Conservation (phyloP, 2,797 vertebrate species). For the Eremophila alpestris region DNA sequence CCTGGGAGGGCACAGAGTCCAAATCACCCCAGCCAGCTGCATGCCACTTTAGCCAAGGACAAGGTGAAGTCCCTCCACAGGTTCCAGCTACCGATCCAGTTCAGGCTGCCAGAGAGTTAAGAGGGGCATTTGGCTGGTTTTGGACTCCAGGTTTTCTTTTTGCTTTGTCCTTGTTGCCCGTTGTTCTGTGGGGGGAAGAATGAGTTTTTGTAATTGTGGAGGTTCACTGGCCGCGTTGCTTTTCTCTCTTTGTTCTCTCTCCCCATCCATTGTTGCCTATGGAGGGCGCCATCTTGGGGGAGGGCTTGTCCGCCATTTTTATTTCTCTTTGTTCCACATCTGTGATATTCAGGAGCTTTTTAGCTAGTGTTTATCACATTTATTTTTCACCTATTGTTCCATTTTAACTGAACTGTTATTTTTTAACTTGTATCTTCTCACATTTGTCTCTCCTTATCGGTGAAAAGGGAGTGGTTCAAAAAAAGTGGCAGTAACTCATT, state of each 20-base stretch:
- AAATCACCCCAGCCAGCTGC: background rate
- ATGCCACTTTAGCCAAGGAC: background rate
- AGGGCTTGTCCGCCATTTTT: fast-evolving
- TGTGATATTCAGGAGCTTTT: background rate
- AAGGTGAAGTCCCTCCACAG: background rate
- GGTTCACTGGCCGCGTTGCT: fast-evolving
- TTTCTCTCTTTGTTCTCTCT: background rate
- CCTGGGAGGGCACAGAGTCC: fast-evolving
- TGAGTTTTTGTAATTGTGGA: fast-evolving
- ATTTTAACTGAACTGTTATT: background rate
- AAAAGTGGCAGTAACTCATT: background rate
- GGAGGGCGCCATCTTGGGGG: background rate
- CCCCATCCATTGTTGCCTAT: fast-evolving
- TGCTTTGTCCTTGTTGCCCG: background rate
- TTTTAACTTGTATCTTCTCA: background rate
- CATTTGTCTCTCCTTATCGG: background rate
- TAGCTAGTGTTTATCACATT: background rate
- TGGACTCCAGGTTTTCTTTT: background rate
- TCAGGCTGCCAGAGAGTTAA: background rate
- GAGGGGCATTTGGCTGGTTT: background rate
- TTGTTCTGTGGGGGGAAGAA: background rate
- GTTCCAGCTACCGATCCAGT: fast-evolving
- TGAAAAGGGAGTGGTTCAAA: background rate
- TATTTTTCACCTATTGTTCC: background rate
- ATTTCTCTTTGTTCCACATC: background rate